Conservation (phyloP, 1,140 invertebrate species). For the Brachionus calyciflorus region DNA sequence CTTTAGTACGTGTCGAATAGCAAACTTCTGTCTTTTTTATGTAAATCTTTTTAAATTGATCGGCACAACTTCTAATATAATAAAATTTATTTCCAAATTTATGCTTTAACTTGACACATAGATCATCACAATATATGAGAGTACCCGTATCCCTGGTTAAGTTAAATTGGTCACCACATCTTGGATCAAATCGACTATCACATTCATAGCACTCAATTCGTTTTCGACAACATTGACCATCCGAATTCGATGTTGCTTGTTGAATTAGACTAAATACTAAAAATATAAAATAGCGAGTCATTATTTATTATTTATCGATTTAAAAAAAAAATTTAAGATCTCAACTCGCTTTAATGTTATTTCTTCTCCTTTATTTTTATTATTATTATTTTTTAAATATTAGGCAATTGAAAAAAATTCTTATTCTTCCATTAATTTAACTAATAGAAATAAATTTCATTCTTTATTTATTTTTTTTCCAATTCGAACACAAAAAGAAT, state of each 20-base stretch:
- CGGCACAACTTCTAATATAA: slow-evolving; percentile 35
- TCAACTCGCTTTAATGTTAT: not conserved
- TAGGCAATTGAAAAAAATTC: no score
- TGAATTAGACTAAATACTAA: not conserved
- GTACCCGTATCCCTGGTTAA: slow-evolving; percentile 16
- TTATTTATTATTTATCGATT: not conserved
- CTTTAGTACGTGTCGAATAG: slow-evolving; percentile 14
- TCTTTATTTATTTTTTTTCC: no score
- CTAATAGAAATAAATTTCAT: no score
- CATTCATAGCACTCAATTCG: slow-evolving; percentile 39
- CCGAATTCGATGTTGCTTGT: not conserved
- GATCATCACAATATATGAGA: slow-evolving; percentile 15
- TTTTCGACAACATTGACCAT: slow-evolving; percentile 26
- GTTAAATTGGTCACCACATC: slow-evolving; percentile 29
- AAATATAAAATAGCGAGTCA: not conserved
- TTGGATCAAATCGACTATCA: slow-evolving; percentile 31
- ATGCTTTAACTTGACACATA: slow-evolving; percentile 43
- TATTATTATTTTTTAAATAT: no score
- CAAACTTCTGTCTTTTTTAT: slow-evolving; percentile 44
- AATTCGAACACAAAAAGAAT: no score
- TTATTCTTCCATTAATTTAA: no score
- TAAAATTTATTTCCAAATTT: slow-evolving; percentile 33
- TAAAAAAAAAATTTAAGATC: not conserved
- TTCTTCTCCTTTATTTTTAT: no score
- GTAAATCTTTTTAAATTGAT: slow-evolving; percentile 46